A percentile compares a stretch with the other conserved stretches of the same genome.
Conservation (phyloP, 2,888 invertebrate genomes). For the Pharmacophagus antenor region DNA sequence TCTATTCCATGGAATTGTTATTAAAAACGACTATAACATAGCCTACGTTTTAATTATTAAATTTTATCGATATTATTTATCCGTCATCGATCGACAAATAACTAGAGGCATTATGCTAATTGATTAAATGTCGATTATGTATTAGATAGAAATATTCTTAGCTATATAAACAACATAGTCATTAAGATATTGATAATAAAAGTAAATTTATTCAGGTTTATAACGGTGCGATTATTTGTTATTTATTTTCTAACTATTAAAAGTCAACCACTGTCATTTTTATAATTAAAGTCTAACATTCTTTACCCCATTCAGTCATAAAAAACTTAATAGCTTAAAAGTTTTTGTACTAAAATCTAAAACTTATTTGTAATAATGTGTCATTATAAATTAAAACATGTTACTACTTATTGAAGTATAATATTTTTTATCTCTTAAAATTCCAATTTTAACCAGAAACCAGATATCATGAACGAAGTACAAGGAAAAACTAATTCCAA, state of each 20-base stretch:
- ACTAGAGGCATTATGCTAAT: not conserved
- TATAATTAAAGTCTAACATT: not conserved
- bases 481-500: no score
- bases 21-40: no score
- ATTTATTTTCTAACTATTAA: not conserved
- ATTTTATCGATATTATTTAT: not conserved
- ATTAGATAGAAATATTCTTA: not conserved
- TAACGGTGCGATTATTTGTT: not conserved
- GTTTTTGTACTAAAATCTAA: no score
- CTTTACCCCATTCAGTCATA: no score
- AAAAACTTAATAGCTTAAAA: no score
- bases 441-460: no score
- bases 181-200: constrained; percentile 4
- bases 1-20: no score
- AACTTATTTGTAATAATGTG: no score
- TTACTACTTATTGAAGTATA: not conserved
- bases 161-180: not conserved
- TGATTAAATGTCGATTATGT: constrained; percentile 5
- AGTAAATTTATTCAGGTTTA: not conserved
- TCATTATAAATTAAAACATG: no score
- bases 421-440: not conserved
- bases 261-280: not conserved
- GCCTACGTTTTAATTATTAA: not conserved
- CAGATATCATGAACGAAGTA: no score
- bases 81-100: not conserved